Evolutionary conservation across 2,888 invertebrate genomes (phyloP).

Genomic region (Ceriagrion tenellum): DNA sequence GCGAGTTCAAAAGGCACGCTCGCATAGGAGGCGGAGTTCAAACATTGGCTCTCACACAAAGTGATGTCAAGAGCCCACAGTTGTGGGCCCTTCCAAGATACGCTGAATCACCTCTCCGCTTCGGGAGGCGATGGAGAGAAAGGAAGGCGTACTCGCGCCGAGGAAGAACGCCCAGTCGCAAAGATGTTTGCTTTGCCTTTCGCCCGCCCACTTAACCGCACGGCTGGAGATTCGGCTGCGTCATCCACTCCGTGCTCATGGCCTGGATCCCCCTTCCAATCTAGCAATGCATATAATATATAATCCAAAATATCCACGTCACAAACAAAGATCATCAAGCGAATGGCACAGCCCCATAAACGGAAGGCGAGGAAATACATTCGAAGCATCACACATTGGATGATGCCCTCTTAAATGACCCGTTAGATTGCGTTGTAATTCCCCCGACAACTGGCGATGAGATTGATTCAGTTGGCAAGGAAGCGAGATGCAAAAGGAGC

Average conservation of each 20-base stretch:
- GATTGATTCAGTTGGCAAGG: neutral
- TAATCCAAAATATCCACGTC: slow-evolving; percentile 12
- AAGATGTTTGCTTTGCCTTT: neutral
- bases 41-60: no score
- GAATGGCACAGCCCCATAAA: neutral
- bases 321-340: neutral
- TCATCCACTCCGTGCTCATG: slow-evolving; percentile 23
- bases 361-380: neutral
- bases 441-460: neutral
- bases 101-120: slow-evolving; percentile 39
- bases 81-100: neutral
- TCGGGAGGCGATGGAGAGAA: neutral
- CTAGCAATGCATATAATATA: neutral
- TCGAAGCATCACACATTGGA: neutral
- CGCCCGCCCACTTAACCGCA: slow-evolving; percentile 9
- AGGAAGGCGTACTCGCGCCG: neutral
- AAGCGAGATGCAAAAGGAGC: neutral
- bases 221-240: slow-evolving; percentile 43
- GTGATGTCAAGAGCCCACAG: neutral
- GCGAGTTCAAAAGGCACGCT: no score
- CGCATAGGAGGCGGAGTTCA: no score
- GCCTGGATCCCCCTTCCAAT: slow-evolving; percentile 2
- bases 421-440: neutral
- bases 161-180: neutral
- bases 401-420: neutral